phyloP scores from a whole-genome alignment of 1,140 invertebrate genomes.

The Bombus pascuorum region DNA sequence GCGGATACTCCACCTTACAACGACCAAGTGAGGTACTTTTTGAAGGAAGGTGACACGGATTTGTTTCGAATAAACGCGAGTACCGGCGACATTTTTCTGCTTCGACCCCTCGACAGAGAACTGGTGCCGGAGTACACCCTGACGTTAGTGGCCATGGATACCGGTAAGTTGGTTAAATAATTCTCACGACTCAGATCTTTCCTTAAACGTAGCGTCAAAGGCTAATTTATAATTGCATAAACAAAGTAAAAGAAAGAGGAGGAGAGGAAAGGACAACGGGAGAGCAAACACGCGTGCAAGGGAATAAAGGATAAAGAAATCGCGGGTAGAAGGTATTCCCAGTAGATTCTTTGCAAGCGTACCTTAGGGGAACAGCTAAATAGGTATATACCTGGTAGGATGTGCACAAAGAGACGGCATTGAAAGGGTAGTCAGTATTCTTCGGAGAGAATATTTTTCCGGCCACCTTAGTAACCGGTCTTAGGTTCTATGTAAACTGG shows the following conservation, averaged over 20 bases:
- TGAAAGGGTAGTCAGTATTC: constrained; percentile 54
- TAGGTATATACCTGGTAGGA: constrained; percentile 50
- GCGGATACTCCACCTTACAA: constrained; percentile 95
- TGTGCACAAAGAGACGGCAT: constrained; percentile 46
- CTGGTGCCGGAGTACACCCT: constrained; percentile 90
- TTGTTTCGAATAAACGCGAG: constrained; percentile 94
- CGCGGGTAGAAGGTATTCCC: constrained; percentile 10
- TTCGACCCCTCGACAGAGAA: constrained; percentile 92
- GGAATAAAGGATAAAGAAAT: constrained; percentile 28
- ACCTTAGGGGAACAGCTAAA: constrained; percentile 40
- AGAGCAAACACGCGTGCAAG: background rate
- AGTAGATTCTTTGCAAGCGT: constrained; percentile 9
- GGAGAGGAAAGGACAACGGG: background rate
- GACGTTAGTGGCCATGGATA: constrained; percentile 95
- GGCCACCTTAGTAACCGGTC: constrained; percentile 41
- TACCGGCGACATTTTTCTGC: constrained; percentile 92
- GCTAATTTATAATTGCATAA: constrained; percentile 13
- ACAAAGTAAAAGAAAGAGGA: too few relatives aligned
- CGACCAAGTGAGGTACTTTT: constrained; percentile 93
- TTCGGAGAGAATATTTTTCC: constrained; percentile 56
- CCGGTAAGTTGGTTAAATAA: constrained; percentile 85
- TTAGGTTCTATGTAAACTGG: constrained; percentile 55
- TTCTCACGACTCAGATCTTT: background rate
- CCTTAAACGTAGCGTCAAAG: background rate
- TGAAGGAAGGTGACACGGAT: constrained; percentile 95